A percentile compares a stretch with the other conserved stretches of the same genome.
Conservation (phyloP, 2,888 invertebrate genomes). For the Tipula vernalis region DNA sequence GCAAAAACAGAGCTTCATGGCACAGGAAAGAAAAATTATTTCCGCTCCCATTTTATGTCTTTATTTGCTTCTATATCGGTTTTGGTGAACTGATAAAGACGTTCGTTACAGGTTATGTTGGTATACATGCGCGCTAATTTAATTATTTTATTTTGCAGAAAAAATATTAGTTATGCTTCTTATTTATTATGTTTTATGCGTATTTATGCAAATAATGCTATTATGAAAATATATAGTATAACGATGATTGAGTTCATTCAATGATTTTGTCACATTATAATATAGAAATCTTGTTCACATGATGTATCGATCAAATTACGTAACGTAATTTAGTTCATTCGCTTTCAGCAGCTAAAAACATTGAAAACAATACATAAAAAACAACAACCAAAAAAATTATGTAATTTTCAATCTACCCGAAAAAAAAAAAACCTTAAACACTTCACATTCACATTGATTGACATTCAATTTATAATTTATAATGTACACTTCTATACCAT, state of each 20-base stretch:
- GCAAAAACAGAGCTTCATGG: not conserved
- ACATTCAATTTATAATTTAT: not conserved
- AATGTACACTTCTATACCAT: not conserved
- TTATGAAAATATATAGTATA: not conserved
- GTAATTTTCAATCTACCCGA: not conserved
- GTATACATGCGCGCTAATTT: not conserved
- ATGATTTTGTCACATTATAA: not conserved
- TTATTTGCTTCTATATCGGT: not conserved
- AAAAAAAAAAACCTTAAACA: not conserved
- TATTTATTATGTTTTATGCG: not conserved
- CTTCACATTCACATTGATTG: not conserved
- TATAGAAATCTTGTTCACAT: not conserved
- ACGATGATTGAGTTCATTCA: not conserved
- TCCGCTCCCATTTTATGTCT: not conserved
- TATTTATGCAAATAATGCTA: not conserved
- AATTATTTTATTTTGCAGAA: not conserved
- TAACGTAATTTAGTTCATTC: not conserved
- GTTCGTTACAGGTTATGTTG: not conserved
- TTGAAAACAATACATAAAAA: not conserved
- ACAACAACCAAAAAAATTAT: not conserved
- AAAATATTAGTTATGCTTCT: not conserved
- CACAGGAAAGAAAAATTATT: not conserved
- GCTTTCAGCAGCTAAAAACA: not conserved
- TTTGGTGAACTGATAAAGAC: not conserved
- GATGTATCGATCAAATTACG: not conserved